Evolutionary conservation across 2,113 vertebrate species (phyloP), one percentile per base, ranked within the genome.

Genomic region (Amblyornis subalaris): DNA sequence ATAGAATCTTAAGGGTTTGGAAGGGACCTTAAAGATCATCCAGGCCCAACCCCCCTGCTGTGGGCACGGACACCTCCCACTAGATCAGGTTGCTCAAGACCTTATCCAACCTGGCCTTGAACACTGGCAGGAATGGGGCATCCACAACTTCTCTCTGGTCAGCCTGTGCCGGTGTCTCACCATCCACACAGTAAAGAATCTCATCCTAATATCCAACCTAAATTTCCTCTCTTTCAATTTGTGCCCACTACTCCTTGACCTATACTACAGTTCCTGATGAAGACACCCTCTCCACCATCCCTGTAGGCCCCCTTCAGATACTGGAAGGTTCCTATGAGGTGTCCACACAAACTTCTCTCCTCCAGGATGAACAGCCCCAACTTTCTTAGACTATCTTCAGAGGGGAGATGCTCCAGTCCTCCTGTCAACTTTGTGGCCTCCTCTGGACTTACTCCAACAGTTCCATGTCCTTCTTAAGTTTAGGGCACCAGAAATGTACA

Each of bases 11-110:
- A n/a, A 58, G 28, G 28, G 10, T 58, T 61, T 61, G 77, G 17
- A 58, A 54, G 17, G 3, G 24, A 53, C 38, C 20, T 74, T 74
- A 38, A 60, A 53, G 23, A 60, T 53, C 53, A 60, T 53, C 29
- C 9, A 60, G 9, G 60, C 23, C 13, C 8, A n/a, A 3, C 14
- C 3, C 1, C 7, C 9, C 8, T 53, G 12, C 6, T 45, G 5
- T 74, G 24, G 16, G 9, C 16, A 53, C 28, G n/a, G 16, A 12
- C 7, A 38, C 13, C 20, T 74, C 28, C 20, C 16, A 25, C 33
- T 44, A 29, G 33, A 45, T 12, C 14, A 25, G 38, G 8, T 36
- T 74, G 36, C 13, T 74, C 38, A 38, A 60, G 33, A 58, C 9
- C 15, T 29, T 57, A 29, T 24, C 44, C 15, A 58, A 10, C 19